phyloP scores from a whole-genome alignment of 1,140 invertebrate genomes.

The Anagrus nilaparvatae region DNA sequence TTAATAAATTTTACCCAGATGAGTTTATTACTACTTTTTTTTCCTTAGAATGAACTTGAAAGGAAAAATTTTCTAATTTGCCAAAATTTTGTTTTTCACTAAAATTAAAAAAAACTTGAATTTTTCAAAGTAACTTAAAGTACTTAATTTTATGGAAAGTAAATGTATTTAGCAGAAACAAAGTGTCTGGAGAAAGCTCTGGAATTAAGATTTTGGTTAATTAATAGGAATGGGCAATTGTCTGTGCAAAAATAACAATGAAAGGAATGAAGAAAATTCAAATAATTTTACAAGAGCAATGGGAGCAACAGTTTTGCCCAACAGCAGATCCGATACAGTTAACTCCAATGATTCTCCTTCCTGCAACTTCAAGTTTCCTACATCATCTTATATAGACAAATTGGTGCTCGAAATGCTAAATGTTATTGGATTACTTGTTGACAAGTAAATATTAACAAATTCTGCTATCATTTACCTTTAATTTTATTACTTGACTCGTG shows the following conservation, averaged over 20 bases:
- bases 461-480: background rate
- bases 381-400: constrained; percentile 49
- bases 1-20: no score
- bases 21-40: no score
- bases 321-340: constrained; percentile 24
- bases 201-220: no score
- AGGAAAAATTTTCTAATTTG: no score
- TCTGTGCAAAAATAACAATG: constrained; percentile 49
- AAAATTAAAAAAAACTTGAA: no score
- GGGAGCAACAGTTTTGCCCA: constrained; percentile 31
- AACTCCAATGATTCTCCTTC: constrained; percentile 19
- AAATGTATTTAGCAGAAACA: no score
- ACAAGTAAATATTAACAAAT: constrained; percentile 53
- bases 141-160: no score
- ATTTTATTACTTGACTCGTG: constrained; percentile 5
- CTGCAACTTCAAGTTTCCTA: constrained; percentile 32
- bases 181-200: no score
- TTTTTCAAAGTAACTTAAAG: no score
- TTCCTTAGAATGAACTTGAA: no score
- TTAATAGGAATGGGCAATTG: constrained; percentile 50
- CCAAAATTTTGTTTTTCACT: no score
- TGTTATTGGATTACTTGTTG: constrained; percentile 70
- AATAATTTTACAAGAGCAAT: constrained; percentile 3
- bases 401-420: constrained; percentile 70
- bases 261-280: constrained; percentile 14